Conservation (phyloP, 1,140 invertebrate genomes). For the Lerema accius region DNA sequence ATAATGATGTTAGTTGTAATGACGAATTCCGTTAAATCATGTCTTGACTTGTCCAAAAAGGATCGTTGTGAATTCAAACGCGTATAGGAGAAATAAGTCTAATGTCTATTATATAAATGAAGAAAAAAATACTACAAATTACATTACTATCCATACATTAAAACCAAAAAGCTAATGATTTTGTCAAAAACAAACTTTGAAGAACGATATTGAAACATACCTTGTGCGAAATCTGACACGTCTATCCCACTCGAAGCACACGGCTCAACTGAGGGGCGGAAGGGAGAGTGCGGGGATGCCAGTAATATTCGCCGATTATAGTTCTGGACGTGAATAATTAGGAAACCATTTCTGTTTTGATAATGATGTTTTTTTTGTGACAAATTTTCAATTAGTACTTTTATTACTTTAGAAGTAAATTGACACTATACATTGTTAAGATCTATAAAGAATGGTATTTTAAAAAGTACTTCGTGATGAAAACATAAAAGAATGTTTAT, state of each 20-base stretch:
- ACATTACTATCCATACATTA: background rate
- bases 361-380: background rate
- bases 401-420: no score
- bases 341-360: background rate
- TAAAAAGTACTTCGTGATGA: no score
- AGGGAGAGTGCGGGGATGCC: background rate
- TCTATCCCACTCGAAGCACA: background rate
- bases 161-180: background rate
- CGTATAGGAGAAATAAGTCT: background rate
- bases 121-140: background rate
- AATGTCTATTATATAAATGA: background rate
- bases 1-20: constrained; percentile 19
- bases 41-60: constrained; percentile 1
- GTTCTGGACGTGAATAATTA: background rate
- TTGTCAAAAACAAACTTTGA: background rate
- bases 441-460: no score
- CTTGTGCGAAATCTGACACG: background rate
- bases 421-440: no score
- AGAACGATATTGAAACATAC: background rate
- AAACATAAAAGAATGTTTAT: no score
- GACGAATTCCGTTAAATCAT: constrained; percentile 9
- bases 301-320: background rate
- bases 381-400: constrained; percentile 1
- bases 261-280: background rate
- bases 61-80: background rate